A percentile compares a stretch with the other conserved stretches of the same genome.
Conservation (phyloP, 2,113 vertebrate species). For the Pungitius pungitius region DNA sequence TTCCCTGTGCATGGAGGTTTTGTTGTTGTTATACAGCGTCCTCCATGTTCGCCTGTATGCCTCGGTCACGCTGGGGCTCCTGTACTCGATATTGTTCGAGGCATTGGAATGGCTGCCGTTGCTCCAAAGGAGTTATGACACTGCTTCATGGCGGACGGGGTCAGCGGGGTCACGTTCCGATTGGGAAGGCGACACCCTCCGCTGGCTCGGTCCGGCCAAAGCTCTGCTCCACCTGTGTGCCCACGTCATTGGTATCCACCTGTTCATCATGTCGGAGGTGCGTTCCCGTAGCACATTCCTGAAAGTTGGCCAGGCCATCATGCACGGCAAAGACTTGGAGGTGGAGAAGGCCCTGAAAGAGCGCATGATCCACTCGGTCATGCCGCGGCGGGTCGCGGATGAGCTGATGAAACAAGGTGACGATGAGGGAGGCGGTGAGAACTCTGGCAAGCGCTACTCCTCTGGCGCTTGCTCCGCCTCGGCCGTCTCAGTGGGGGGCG, state of each 20-base stretch:
- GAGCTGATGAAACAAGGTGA: slow-evolving; percentile 97
- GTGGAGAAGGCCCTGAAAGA: slow-evolving; percentile 99
- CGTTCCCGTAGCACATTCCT: slow-evolving; percentile 97
- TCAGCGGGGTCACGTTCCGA: slow-evolving; percentile 1
- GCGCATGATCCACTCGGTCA: slow-evolving; percentile 99
- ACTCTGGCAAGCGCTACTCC: slow-evolving; percentile 89
- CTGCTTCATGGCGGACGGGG: slow-evolving; percentile 21
- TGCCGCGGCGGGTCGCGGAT: slow-evolving; percentile 94
- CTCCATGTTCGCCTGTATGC: slow-evolving; percentile 95
- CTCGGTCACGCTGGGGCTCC: slow-evolving; percentile 89
- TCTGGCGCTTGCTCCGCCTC: slow-evolving; percentile 85
- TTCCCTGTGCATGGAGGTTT: slow-evolving; percentile 94
- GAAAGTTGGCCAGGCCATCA: slow-evolving; percentile 98
- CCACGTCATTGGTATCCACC: slow-evolving; percentile 92
- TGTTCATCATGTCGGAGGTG: slow-evolving; percentile 98
- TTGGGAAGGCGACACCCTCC: slow-evolving; percentile 62
- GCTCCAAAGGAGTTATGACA: slow-evolving; percentile 63
- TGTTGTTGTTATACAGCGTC: slow-evolving; percentile 94
- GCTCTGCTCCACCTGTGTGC: slow-evolving; percentile 93
- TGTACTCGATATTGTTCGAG: slow-evolving; percentile 93
- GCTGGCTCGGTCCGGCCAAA: slow-evolving; percentile 89
- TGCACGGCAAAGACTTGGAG: slow-evolving; percentile 98
- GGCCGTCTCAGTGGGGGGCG: slow-evolving; percentile 59
- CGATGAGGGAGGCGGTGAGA: slow-evolving; percentile 90
- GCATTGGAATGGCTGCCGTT: slow-evolving; percentile 88